Evolutionary conservation across 2,797 vertebrate genomes (phyloP).

Genomic region (Catharus ustulatus): DNA sequence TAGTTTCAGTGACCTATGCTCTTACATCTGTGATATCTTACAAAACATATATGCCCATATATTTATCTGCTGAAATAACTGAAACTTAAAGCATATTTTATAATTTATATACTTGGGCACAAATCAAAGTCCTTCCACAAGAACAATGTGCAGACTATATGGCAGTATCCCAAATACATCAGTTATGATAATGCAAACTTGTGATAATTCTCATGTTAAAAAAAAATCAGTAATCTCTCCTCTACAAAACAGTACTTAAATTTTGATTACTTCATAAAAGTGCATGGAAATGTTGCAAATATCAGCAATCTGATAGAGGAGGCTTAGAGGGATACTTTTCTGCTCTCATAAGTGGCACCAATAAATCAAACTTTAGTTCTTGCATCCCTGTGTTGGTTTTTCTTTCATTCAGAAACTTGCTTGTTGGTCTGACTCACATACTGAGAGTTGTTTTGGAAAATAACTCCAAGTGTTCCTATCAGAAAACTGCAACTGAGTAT

Average conservation of each 20-base stretch:
- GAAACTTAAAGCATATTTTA: not conserved
- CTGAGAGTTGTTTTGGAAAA: not conserved
- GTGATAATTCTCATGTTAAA: not conserved
- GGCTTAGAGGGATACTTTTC: conserved; percentile 68
- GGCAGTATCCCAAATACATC: not conserved
- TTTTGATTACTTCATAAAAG: conserved; percentile 71
- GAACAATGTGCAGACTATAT: not conserved
- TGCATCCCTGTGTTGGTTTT: not conserved
- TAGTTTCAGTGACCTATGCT: not conserved
- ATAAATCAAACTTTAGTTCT: conserved; percentile 56
- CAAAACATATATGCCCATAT: not conserved
- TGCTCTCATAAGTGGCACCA: conserved; percentile 69
- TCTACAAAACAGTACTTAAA: not conserved
- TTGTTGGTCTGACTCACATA: not conserved
- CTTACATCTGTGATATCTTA: not conserved
- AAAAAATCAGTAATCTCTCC: not conserved
- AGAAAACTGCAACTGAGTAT: not conserved
- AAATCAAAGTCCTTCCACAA: not conserved
- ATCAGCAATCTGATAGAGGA: conserved; percentile 71
- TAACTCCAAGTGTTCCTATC: not conserved
- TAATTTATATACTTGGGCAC: not conserved
- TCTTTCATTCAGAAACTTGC: not conserved
- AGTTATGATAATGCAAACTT: not conserved
- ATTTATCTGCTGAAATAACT: not conserved
- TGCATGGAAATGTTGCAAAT: conserved; percentile 53